Conservation (phyloP, 2,113 vertebrate genomes). For the Poicephalus meyeri region DNA sequence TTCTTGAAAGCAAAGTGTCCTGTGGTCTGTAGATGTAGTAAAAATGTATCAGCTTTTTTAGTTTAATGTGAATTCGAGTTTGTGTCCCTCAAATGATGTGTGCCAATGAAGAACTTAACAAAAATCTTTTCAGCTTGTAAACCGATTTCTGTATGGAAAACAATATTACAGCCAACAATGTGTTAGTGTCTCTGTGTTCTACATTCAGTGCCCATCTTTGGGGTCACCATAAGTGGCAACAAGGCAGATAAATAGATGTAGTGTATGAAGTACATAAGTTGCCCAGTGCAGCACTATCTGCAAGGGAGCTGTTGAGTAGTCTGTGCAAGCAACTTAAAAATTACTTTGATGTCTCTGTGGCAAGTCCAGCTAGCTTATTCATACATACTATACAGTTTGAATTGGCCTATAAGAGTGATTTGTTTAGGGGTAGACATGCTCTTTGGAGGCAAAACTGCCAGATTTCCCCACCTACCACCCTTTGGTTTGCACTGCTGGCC, state of each 20-base stretch:
- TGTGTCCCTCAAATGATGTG: not conserved
- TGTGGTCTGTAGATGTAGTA: not conserved
- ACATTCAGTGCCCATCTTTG: not conserved
- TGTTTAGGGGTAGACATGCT: not conserved
- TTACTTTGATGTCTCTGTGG: not conserved
- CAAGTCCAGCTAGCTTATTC: not conserved
- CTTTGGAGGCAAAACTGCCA: not conserved
- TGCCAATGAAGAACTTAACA: not conserved
- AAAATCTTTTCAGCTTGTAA: not conserved
- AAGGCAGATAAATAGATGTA: not conserved
- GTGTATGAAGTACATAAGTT: not conserved
- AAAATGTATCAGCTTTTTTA: slow-evolving; percentile 29
- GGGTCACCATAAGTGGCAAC: not conserved
- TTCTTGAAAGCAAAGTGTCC: slow-evolving; percentile 41
- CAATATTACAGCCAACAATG: not conserved
- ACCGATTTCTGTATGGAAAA: not conserved
- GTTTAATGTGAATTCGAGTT: slow-evolving; percentile 20
- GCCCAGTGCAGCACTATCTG: not conserved
- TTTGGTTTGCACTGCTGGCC: not conserved
- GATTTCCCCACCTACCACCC: not conserved
- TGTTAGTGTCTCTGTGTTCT: not conserved
- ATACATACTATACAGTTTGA: not conserved
- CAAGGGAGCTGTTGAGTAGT: not conserved
- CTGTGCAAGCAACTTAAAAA: not conserved
- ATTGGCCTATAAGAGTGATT: not conserved